These are phyloP conservation scores for Pseudomugil gertrudae DNA, from an alignment of 2,797 vertebrate species.

Conservation along the genomic window DNA sequence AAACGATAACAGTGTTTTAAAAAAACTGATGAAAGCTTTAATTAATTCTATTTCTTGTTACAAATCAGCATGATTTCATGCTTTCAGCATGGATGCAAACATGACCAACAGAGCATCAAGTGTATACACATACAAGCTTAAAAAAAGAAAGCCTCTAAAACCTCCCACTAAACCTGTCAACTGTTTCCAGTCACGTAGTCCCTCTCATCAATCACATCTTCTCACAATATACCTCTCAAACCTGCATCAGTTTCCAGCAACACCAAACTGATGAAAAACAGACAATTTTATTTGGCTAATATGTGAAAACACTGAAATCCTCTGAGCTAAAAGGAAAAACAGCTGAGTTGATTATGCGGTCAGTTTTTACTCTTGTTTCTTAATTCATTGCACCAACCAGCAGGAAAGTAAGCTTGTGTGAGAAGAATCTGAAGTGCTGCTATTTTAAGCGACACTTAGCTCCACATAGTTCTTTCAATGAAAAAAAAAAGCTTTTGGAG, in stretches of 20 bases:
- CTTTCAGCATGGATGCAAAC: constrained; percentile 14
- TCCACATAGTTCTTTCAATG: constrained; percentile 34
- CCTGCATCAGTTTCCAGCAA: constrained; percentile 18
- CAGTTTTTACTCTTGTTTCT: constrained; percentile 1
- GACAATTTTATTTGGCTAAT: constrained; percentile 1
- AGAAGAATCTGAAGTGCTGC: constrained; percentile 38
- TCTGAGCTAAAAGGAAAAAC: constrained; percentile 18
- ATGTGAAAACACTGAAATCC: constrained; percentile 8
- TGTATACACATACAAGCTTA: constrained; percentile 22
- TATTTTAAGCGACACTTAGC: constrained; percentile 46
- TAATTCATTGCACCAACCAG: constrained; percentile 15
- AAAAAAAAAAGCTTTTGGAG: constrained; percentile 24
- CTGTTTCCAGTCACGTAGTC: constrained; percentile 31
- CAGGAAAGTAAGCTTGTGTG: constrained; percentile 9
- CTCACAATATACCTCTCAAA: constrained; percentile 4
- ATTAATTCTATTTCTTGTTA: constrained; percentile 8
- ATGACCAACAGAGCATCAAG: background rate
- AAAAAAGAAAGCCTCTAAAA: constrained; percentile 8
- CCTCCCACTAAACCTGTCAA: constrained; percentile 53
- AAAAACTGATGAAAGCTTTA: background rate
- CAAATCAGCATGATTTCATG: constrained; percentile 30
- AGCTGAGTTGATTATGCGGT: constrained; percentile 12
- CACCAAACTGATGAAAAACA: background rate
- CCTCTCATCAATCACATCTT: constrained; percentile 41
- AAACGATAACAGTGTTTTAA: constrained; percentile 2